Base-by-base conservation (phyloP, 2,113 vertebrate genomes). In the Furnarius figulus region DNA sequence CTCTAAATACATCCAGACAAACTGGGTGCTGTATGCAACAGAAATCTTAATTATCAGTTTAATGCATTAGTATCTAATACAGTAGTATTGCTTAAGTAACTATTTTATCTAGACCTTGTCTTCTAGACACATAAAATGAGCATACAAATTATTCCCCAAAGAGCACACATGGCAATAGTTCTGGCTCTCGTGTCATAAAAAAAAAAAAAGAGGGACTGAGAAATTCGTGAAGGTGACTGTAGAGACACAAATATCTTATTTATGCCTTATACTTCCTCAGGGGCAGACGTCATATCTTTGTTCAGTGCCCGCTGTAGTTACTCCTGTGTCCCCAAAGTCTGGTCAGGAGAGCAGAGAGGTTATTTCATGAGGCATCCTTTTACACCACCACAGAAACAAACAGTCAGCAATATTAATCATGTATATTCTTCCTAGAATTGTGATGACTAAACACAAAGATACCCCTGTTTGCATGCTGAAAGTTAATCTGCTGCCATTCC, bases 391-490 rank as follows among this genome's bases (percentile, higher is more conserved):
- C 20, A 91, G 83, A 96, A 96, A 93, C 86, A 97, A 90, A 82
- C 55, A 78, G 47, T 82, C 82, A 93, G 79, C 21, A 2, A 88
- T 74, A 91, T 92, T 92, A 89, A 63, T 87, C 62, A 55, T 46
- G 50, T 50, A 61, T 89, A 79, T 90, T 90, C 90, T 97, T 87
- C 53, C 63, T 90, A 71, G 25, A 94, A 78, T 52, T 94, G 13
- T 73, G 39, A 89, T 92, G 82, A 96, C 76, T 90, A 53, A 92
- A 63, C 63, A 75, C 74, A 94, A 97, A 95, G 63, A 89, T 80
- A 96, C 25, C 78, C 52, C 71, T 55, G 22, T 94, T 73, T 94
- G 31, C 74, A 86, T 71, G 65, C 39, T 94, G 76, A 86, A 44
- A 72, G 89, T 94, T 92, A 93, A 81, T 89, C 40, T 95, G 39